Base-by-base conservation (phyloP, 92 coral and sea anemone genomes). In the Parazoanthus atlanticus region DNA sequence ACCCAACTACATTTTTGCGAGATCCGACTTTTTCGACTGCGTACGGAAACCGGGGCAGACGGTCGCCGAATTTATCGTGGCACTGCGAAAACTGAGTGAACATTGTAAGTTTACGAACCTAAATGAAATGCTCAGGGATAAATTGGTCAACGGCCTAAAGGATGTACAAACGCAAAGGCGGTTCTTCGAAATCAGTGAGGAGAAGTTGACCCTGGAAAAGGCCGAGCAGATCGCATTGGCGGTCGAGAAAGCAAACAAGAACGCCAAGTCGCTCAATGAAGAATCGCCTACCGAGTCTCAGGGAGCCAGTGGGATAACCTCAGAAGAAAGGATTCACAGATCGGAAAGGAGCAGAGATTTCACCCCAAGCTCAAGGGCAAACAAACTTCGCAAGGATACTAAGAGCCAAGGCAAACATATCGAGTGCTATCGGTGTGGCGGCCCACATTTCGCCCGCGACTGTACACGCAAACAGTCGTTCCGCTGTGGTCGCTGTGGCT, bases 401-500 rank as follows among this genome's bases (percentile, higher is more conserved):
- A 76, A 23, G 40, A 33, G 23, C 80, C 80, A 76, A 76, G 34
- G 80, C 41, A 41, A 76, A 76, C 12, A 76, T 26, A 76, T 23
- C 21, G 80, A 76, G 65, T 78, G 82, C 65, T 52, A 78, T 33
- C 56, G 54, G 54, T 78, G 82, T 78, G 82, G 82, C 54, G 32
- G 65, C 56, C 54, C 29, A 41, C 82, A 78, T n/a, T 41, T 41
- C 32, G 56, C 82, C 9, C 30, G 56, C 32, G 65, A 78, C 54
- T 78, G 82, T 78, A 41, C 56, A 41, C 65, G 54, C 82, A 78
- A 78, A 9, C 30, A 33, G 56, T 41, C 82, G 23, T 7, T 70
- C 31, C 34, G 33, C 75, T 70, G 75, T 70, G 75, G 23, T 70
- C 75, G 75, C 75, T 70, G 75, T 28, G 75, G 75, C 75, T 26